Conservation (phyloP, 2,888 invertebrate species). For the Dasysyrphus tricinctus region DNA sequence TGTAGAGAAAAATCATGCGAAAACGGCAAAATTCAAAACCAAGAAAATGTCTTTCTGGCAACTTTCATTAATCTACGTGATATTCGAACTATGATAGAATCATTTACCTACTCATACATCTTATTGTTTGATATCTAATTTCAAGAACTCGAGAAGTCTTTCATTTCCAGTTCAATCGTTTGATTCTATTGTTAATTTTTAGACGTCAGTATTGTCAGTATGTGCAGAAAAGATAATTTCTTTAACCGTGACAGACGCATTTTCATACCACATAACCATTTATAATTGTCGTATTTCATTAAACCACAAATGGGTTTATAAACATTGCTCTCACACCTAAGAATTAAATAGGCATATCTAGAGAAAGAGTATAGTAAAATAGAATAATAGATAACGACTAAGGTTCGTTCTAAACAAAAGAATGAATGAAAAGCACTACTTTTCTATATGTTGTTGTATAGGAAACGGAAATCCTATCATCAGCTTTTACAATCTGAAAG, state of each 20-base stretch:
- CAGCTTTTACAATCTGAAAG: slow-evolving; percentile 30
- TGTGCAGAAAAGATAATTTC: not conserved
- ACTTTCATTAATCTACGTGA: not conserved
- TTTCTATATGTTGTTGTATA: not conserved
- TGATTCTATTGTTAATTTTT: not conserved
- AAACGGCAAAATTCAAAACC: not conserved
- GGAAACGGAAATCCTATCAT: slow-evolving; percentile 59
- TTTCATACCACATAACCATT: slow-evolving; percentile 25
- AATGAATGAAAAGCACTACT: not conserved
- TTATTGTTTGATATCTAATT: slow-evolving; percentile 44
- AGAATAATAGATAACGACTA: not conserved
- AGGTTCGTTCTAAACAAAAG: slow-evolving; percentile 9
- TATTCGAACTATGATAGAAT: not conserved
- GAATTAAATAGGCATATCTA: not conserved
- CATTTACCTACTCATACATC: not conserved
- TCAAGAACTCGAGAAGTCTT: slow-evolving; percentile 12
- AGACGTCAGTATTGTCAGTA: not conserved
- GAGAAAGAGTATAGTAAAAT: slow-evolving; percentile 7
- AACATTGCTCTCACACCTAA: slow-evolving; percentile 28
- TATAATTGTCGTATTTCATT: slow-evolving; percentile 15
- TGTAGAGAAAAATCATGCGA: too few relatives aligned
- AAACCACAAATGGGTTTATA: slow-evolving; percentile 39
- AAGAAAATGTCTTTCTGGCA: not conserved
- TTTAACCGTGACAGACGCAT: slow-evolving; percentile 27
- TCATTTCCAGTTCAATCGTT: slow-evolving; percentile 37